These are phyloP conservation scores for Musca vetustissima DNA, from an alignment of 1,140 invertebrate genomes.

Conservation along the genomic window DNA sequence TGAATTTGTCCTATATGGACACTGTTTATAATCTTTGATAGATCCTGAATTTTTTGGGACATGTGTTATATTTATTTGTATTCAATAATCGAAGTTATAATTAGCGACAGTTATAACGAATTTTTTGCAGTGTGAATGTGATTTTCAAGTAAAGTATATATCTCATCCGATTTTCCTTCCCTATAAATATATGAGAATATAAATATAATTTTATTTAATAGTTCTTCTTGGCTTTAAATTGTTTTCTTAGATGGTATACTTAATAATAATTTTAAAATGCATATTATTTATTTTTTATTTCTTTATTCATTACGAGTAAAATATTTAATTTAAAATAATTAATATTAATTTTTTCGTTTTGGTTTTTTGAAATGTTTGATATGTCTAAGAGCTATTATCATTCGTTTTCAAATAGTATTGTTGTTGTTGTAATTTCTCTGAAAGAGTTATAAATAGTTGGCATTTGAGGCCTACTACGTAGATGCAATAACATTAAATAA, in stretches of 20 bases:
- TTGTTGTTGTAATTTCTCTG: conserved; percentile 14
- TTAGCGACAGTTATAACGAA: too few relatives aligned
- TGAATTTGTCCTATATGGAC: too few relatives aligned
- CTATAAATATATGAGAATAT: conserved; percentile 25
- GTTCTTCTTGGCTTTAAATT: conserved; percentile 22
- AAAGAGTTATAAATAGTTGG: too few relatives aligned
- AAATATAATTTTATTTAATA: conserved; percentile 33
- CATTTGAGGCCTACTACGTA: too few relatives aligned
- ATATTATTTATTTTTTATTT: conserved; percentile 1
- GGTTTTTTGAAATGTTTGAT: conserved; percentile 45
- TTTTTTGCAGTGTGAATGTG: too few relatives aligned
- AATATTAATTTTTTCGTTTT: conserved; percentile 1
- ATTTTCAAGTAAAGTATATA: not conserved
- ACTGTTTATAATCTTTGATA: too few relatives aligned
- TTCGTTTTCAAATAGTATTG: conserved; percentile 43
- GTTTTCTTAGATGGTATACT: not conserved
- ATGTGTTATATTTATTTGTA: too few relatives aligned
- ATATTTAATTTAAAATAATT: conserved; percentile 19
- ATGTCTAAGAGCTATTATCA: conserved; percentile 57
- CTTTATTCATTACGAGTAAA: not conserved
- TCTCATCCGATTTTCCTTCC: not conserved
- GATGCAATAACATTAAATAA: not conserved
- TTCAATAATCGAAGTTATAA: too few relatives aligned
- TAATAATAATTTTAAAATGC: conserved; percentile 18
- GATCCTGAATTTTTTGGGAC: too few relatives aligned